Conservation (phyloP, 2,888 invertebrate genomes). For the Pseudococcus viburni region DNA sequence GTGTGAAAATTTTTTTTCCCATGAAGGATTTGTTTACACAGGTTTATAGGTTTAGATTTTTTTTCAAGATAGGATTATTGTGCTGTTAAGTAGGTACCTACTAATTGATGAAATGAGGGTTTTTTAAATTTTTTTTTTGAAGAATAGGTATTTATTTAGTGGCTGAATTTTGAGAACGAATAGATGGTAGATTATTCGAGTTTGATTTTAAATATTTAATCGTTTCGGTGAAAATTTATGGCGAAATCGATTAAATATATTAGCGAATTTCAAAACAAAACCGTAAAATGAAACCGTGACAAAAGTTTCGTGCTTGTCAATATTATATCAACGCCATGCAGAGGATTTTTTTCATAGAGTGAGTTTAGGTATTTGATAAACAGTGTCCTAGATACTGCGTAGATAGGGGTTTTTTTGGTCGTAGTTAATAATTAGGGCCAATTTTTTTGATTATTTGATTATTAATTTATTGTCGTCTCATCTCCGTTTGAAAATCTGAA, state of each 20-base stretch:
- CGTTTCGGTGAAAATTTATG: background rate
- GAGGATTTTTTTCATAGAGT: background rate
- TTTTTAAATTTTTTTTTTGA: too few species aligned
- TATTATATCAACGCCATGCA: background rate
- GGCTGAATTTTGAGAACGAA: slow-evolving; percentile 8
- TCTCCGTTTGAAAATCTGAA: too few species aligned
- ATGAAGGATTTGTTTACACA: too few species aligned
- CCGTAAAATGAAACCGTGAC: slow-evolving; percentile 2
- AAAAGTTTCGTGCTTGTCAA: slow-evolving; percentile 17
- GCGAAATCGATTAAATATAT: background rate
- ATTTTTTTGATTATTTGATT: too few species aligned
- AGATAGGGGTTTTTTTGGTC: too few species aligned
- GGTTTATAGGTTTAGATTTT: too few species aligned
- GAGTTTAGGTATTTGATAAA: too few species aligned
- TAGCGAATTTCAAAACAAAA: slow-evolving; percentile 26
- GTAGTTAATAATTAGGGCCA: too few species aligned
- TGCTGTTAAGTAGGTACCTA: background rate
- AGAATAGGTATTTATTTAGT: background rate
- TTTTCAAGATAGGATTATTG: too few species aligned
- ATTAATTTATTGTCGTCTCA: too few species aligned
- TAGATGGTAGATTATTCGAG: background rate
- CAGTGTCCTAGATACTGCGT: too few species aligned
- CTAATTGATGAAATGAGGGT: background rate
- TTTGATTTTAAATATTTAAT: slow-evolving; percentile 40
- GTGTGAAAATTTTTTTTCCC: background rate